A percentile compares a stretch with the other conserved stretches of the same genome.
These are phyloP conservation scores for Pelvicachromis taeniatus DNA, from an alignment of 2,113 vertebrate species.

Conservation along the genomic window DNA sequence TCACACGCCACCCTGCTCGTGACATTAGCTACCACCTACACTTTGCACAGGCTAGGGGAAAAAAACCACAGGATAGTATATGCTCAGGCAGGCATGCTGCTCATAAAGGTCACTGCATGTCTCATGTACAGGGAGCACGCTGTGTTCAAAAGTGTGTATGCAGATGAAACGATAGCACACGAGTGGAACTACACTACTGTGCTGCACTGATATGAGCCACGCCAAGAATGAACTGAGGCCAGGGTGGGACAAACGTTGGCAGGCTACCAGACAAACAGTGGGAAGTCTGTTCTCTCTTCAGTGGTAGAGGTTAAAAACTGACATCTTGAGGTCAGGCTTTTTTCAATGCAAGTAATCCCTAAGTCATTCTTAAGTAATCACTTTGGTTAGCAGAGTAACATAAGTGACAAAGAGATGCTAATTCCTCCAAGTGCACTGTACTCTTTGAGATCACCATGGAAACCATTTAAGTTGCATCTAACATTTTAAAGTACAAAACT, in stretches of 20 bases:
- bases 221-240: neutral
- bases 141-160: slow-evolving; percentile 1
- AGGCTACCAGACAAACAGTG: neutral
- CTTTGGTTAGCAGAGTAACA: neutral
- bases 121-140: neutral
- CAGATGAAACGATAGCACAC: slow-evolving; percentile 7
- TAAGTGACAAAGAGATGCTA: neutral
- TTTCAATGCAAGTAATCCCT: neutral
- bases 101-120: slow-evolving; percentile 52
- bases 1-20: slow-evolving; percentile 19
- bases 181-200: slow-evolving; percentile 1
- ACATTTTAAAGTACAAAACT: neutral
- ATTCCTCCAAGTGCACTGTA: neutral
- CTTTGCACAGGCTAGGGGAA: slow-evolving; percentile 11
- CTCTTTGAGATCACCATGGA: neutral
- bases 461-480: neutral
- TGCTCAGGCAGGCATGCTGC: slow-evolving; percentile 28
- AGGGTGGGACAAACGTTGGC: neutral
- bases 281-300: neutral
- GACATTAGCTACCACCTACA: slow-evolving; percentile 33
- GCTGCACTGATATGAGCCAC: neutral
- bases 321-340: neutral
- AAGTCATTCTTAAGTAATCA: neutral
- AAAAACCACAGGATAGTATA: slow-evolving; percentile 8
- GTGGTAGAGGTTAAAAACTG: neutral